Evolutionary conservation across 2,113 vertebrate genomes (phyloP), one percentile per base, ranked within the genome.

Genomic region (Bubo bubo): DNA sequence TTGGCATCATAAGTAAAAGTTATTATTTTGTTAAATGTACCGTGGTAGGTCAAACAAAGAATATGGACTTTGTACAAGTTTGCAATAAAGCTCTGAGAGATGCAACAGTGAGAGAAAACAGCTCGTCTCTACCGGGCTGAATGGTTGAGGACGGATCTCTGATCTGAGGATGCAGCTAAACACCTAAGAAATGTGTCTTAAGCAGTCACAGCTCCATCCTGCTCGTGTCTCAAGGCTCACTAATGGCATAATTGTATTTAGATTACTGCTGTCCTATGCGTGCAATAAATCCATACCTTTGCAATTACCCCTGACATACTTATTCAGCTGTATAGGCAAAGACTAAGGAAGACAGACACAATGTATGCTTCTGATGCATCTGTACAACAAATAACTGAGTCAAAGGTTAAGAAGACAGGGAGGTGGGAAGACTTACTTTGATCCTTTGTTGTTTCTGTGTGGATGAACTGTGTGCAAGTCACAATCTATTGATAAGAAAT

Each of bases 381-480:
- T 75, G 59, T 63, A 67, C 28, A 70, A 79, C 30, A 90, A 92
- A 62, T 30, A 74, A 55, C 22, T 76, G 14, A 2, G 0, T 30
- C 32, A 66, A 39, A 90, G 27, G 7, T 6, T 32, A 64, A 71
- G 62, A 68, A 75, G 47, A n/a, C 16, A 53, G 26, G 21, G 9
- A 82, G 12, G 49, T 0, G 22, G 71, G 30, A 93, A 79, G 62
- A 49, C 14, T 71, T 60, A 58, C 7, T 56, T 70, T 50, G 39
- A 79, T 55, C 15, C 17, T 70, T 56, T 53, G 10, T 17, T 52
- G 8, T 53, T 88, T 68, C 50, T 62, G 4, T 53, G 41, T 67
- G 55, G 0, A 0, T 37, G 23, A 43, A 37, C 28, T 37, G 19
- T 11, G 18, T 59, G 18, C 19, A 92, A 66, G 18, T 35, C 37